Evolutionary conservation across 1,140 invertebrate species (phyloP).

Genomic region (Drosophila serrata): DNA sequence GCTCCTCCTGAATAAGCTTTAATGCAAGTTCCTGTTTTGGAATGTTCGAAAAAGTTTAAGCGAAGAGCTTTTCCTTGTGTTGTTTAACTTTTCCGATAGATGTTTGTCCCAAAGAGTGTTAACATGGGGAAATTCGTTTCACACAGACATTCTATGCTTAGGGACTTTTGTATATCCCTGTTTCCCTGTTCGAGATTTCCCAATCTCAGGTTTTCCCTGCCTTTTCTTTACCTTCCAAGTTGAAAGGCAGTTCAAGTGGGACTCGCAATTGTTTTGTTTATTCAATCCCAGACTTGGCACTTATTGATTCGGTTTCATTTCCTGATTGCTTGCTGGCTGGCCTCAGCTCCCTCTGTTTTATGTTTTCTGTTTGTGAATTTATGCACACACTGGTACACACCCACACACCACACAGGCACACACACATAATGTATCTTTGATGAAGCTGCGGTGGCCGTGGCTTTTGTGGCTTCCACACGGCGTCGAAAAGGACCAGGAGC

Average conservation of each 20-base stretch:
- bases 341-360: conserved; percentile 1
- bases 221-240: not conserved
- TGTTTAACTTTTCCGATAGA: not conserved
- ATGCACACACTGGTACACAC: conserved; percentile 7
- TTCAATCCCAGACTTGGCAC: conserved; percentile 13
- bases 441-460: conserved; percentile 38
- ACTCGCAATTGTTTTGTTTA: conserved; percentile 15
- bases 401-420: too few species aligned
- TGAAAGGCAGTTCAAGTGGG: not conserved
- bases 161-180: conserved; percentile 2
- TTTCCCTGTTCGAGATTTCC: not conserved
- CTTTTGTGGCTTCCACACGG: conserved; percentile 29
- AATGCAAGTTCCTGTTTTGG: not conserved
- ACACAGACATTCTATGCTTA: not conserved
- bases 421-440: conserved; percentile 59
- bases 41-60: not conserved
- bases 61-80: not conserved
- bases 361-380: conserved; percentile 33
- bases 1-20: not conserved
- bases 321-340: conserved; percentile 18
- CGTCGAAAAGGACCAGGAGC: not conserved
- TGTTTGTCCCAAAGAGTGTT: conserved; percentile 10
- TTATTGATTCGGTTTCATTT: conserved; percentile 44
- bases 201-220: not conserved
- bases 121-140: not conserved